Conservation (phyloP, 2,888 invertebrate species). For the Sarcophaga caerulescens region DNA sequence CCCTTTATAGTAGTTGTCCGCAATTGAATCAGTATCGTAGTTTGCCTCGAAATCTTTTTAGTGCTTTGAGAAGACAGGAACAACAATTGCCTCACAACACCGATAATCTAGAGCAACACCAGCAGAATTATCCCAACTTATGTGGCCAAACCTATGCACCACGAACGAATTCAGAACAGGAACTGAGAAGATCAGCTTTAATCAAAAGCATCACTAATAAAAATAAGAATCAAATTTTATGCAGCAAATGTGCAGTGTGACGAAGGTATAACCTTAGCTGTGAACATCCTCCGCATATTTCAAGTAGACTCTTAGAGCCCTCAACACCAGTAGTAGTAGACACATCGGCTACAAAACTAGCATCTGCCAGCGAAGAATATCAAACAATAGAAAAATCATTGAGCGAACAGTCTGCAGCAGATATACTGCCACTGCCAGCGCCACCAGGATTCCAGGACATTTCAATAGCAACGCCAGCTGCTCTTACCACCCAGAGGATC, state of each 20-base stretch:
- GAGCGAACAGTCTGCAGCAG: constrained; percentile 57
- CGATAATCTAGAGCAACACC: constrained; percentile 18
- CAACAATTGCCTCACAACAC: constrained; percentile 38
- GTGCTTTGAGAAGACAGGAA: constrained; percentile 59
- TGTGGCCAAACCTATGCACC: constrained; percentile 23
- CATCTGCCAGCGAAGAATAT: constrained; percentile 11
- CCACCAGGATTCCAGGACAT: constrained; percentile 62
- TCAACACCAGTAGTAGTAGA: neutral
- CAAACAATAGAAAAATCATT: constrained; percentile 37
- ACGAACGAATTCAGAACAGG: constrained; percentile 65
- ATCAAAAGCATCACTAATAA: constrained; percentile 62
- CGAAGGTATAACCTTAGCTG: constrained; percentile 79
- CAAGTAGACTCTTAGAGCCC: neutral
- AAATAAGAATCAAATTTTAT: constrained; percentile 74
- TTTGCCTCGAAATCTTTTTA: constrained; percentile 66
- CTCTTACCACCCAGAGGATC: constrained; percentile 70
- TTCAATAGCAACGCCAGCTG: constrained; percentile 69
- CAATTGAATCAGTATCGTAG: constrained; percentile 73
- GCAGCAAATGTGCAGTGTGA: constrained; percentile 80
- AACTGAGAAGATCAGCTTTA: constrained; percentile 69
- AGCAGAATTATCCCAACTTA: constrained; percentile 43
- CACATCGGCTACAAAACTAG: neutral
- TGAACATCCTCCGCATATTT: constrained; percentile 75
- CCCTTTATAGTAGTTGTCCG: constrained; percentile 80
- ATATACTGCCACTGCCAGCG: constrained; percentile 63